Base-by-base conservation (phyloP, 53 echinoderm and acorn worm genomes). In the Echinarachnius parma region DNA sequence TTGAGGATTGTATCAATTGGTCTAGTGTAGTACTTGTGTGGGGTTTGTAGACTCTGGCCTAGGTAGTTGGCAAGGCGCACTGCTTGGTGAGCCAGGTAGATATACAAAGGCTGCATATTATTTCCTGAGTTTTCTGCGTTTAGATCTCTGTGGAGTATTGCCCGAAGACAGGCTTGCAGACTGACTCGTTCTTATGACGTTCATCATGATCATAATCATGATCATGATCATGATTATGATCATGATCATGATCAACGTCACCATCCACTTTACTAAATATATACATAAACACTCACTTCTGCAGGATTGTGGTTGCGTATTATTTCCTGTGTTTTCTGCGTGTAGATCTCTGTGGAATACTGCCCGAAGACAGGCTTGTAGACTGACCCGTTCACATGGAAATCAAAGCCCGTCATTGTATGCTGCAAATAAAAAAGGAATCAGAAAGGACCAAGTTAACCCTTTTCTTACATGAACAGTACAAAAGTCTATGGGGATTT, bases 61-160 rank as follows among this genome's bases (percentile, higher is more conserved):
- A 75, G 44, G 9, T 46, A 31, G 46, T 94, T 93, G 24, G 84
- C 93, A 48, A 86, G 86, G 64, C 89, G 93, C 0, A 93, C 93
- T 16, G 93, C 93, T 72, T 94, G 95, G 36, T 94, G 84, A 8
- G 95, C 87, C 21, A 94, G 27, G 61, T 94, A 94, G 25, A 94
- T 77, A 34, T 84, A 94, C 45, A 94, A 56, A 27, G 95, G 90
- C 95, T 94, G n/a, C 46, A 60, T 31, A 93, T 82, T 35, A 93
- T 82, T 24, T 69, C 49, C 45, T 80, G 76, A 10, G 83, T 85
- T 56, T 71, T 64, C 50, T 34, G 59, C 5, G 93, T 93, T 20
- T 83, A 85, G 21, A 93, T 75, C 55, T 93, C 89, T 9, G 93
- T 93, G 2, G 85, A 79, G 46, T 93, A 93, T 39, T 93, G 85